Base-by-base conservation (phyloP, 2,113 vertebrate species). In the Pantherophis guttatus region DNA sequence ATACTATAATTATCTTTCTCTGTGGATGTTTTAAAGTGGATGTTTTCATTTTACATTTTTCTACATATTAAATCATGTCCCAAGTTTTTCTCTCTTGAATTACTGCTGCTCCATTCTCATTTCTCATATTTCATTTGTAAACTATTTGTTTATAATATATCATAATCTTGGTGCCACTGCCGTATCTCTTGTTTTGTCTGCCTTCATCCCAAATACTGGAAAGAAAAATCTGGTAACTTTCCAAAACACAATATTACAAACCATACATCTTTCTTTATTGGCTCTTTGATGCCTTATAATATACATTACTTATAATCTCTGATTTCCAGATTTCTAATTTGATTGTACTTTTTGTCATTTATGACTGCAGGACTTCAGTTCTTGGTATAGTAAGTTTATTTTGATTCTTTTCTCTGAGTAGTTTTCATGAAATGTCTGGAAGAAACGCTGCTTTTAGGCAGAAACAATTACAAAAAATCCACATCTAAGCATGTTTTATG, bases 241-340 rank as follows among this genome's bases (percentile, higher is more conserved):
- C 95, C 33, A 75, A 89, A 92, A 50, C 44, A 87, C 90, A 26
- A n/a, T 93, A n/a, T 93, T 89, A 50, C 93, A 92, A 86, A 23
- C 94, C 93, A 88, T 89, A 57, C 92, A 58, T 29, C 94, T 26
- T 88, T n/a, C 19, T 54, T 94, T 89, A 23, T 58, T 59, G 39
- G 88, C 94, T 92, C 39, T 44, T 90, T 1, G 85, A 44, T 1
- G 54, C 58, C 29, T 94, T 53, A 33, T 33, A 33, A 87, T 39
- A 29, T 26, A 29, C 15, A 52, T 50, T 70, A 13, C 0, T 29
- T 90, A 55, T 33, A 44, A 50, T 29, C 29, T 15, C 11, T 17
- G 12, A 59, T 62, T 48, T 93, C 58, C 93, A 58, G 87, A 91
- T 23, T 7, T 92, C 8, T 58, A 50, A 88, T 55, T 52, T 6